A percentile compares a stretch with the other conserved stretches of the same genome.
Evolutionary conservation across 2,888 invertebrate species (phyloP).

Genomic region (Bimastos eiseni): DNA sequence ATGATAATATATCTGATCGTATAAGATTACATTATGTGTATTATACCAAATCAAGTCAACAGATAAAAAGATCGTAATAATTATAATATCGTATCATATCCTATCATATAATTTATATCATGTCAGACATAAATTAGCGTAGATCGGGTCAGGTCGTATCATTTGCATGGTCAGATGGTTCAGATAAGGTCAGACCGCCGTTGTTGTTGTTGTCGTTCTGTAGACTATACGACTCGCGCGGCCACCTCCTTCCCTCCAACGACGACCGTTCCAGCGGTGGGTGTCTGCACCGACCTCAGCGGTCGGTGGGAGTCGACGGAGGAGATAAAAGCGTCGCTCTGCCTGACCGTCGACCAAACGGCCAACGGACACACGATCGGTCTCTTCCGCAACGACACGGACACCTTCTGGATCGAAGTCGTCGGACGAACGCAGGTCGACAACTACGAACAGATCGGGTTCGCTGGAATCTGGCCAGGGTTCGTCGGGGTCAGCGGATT

Average conservation of each 20-base stretch:
- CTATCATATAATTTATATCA: too few species aligned
- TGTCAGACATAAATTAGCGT: too few species aligned
- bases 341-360: background rate
- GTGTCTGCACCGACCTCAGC: conserved; percentile 22
- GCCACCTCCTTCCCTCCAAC: background rate
- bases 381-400: conserved; percentile 18
- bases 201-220: background rate
- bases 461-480: conserved; percentile 27
- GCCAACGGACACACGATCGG: conserved; percentile 24
- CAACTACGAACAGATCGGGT: background rate
- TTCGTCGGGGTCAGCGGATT: conserved; percentile 21
- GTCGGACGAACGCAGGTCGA: background rate
- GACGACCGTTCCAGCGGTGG: conserved; percentile 2
- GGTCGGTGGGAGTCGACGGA: conserved; percentile 29
- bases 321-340: background rate
- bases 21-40: too few species aligned
- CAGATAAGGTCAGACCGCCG: background rate
- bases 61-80: too few species aligned
- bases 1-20: too few species aligned
- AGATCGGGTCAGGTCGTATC: too few species aligned
- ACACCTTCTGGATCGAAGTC: conserved; percentile 26
- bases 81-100: too few species aligned
- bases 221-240: background rate
- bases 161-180: too few species aligned
- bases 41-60: too few species aligned